Evolutionary conservation across 1,140 invertebrate species (phyloP), one percentile per base, ranked within the genome.

Genomic region (Drosophila miranda): DNA sequence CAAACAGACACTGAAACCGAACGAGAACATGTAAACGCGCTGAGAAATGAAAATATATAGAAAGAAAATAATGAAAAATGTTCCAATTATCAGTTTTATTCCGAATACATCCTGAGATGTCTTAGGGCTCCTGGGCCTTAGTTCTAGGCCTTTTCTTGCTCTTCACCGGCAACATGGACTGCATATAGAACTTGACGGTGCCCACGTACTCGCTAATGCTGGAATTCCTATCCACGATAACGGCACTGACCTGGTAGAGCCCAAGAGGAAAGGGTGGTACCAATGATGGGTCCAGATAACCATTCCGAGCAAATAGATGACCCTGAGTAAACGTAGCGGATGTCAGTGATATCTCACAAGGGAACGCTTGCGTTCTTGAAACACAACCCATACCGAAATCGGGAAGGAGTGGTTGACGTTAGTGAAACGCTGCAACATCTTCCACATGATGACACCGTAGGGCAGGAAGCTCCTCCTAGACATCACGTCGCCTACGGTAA

Each of bases 41-140:
- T 63, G 75, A 78, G 64, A 60, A 69, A 74, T 52, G 63, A 66
- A 69, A 69, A 76, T 78, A 78, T 68, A 78, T 58, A 51, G 63
- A 67, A 53, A 78, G 61, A 49, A 77, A 77, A 75, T 58, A 77
- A 30, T 26, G 23, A 61, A 48, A 38, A 13, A 38, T 5, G 3
- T 13, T 14, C 16, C 26, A 11, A 21, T 11, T 23, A 5, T 13
- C 8, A 13, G 43, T 68, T 68, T 68, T 66, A 68, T 42, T 68
- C 54, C 16, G 48, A 42, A 26, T 8, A 26, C 6, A 28, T 19
- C 5, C 34, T 26, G 30, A 9, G 30, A 9, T 30, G 9, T 9
- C 7, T 9, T 30, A 3, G 30, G 30, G 11, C n/a, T 30, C 16
- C 2, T 50, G 14, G 0, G 34, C 0, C 11, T 2, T 13, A 16